Percentiles rank a stretch among this genome's conserved stretches.
phyloP scores from a whole-genome alignment of 2,797 vertebrate genomes.

The Phrynocephalus forsythii region DNA sequence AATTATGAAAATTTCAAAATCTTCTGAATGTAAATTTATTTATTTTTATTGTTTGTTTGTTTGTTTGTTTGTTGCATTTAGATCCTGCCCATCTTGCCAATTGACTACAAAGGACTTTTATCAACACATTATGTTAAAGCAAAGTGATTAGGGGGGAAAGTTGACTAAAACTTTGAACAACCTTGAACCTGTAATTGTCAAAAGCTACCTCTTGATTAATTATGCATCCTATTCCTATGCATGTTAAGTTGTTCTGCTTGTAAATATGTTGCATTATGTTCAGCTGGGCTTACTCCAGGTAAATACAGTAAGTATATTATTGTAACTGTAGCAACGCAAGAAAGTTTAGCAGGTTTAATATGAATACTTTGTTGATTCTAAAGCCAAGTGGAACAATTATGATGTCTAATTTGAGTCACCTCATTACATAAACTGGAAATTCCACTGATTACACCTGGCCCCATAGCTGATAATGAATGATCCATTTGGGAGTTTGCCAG shows the following conservation, averaged over 20 bases:
- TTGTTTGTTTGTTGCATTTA: no score
- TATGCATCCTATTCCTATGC: background rate
- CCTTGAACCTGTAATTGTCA: no score
- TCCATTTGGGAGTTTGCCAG: conserved; percentile 33
- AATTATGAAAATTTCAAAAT: conserved; percentile 11
- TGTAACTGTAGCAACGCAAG: background rate
- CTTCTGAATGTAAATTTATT: no score
- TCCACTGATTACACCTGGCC: conserved; percentile 31
- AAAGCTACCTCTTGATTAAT: background rate
- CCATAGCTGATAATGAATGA: conserved; percentile 18
- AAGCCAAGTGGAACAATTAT: background rate
- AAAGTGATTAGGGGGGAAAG: background rate
- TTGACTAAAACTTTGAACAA: background rate
- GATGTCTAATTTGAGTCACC: conserved; percentile 30
- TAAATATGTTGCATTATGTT: background rate
- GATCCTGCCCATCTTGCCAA: background rate
- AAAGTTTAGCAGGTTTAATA: background rate
- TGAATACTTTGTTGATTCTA: background rate
- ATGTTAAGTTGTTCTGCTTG: background rate
- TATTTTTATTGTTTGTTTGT: no score
- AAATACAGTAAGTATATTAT: background rate
- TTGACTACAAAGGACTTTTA: background rate
- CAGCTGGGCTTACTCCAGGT: background rate
- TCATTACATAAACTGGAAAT: conserved; percentile 28
- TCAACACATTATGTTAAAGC: background rate